phyloP scores from a whole-genome alignment of 2,888 invertebrate genomes.

The Aspidiotus destructor region DNA sequence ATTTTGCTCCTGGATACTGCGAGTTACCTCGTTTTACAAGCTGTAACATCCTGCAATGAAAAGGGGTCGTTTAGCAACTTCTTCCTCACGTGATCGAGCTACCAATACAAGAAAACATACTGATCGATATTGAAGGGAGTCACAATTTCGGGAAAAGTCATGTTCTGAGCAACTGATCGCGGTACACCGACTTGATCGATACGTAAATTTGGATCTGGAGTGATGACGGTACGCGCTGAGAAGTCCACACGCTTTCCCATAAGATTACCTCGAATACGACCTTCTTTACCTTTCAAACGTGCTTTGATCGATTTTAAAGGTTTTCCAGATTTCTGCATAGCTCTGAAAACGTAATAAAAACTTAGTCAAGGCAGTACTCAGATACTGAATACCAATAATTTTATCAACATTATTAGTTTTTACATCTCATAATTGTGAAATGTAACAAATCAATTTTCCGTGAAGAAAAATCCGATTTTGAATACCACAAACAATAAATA shows the following conservation, averaged over 20 bases:
- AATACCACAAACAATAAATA: constrained; percentile 38
- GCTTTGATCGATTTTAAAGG: constrained; percentile 97
- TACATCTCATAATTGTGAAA: too few relatives aligned
- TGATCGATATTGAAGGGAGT: constrained; percentile 99
- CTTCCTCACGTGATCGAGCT: neutral
- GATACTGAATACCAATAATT: too few relatives aligned
- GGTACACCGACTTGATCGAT: constrained; percentile 95
- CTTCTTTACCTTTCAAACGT: constrained; percentile 95
- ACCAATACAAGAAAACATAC: constrained; percentile 42
- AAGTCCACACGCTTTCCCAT: constrained; percentile 99
- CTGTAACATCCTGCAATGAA: constrained; percentile 60
- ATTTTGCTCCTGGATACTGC: constrained; percentile 98
- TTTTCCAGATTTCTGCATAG: constrained; percentile 98
- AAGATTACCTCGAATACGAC: constrained; percentile 94
- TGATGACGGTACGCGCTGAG: constrained; percentile 97
- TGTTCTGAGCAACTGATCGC: constrained; percentile 93
- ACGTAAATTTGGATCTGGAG: constrained; percentile 87
- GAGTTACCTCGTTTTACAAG: constrained; percentile 92
- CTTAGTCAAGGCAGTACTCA: neutral
- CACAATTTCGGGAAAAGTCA: constrained; percentile 98
- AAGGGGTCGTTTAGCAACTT: neutral
- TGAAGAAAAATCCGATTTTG: neutral
- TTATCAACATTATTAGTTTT: neutral
- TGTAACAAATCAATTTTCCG: too few relatives aligned
- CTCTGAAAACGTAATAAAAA: constrained; percentile 47